Evolutionary conservation across 2,113 vertebrate species (phyloP).

Genomic region (Ivindomyrus marchei): DNA sequence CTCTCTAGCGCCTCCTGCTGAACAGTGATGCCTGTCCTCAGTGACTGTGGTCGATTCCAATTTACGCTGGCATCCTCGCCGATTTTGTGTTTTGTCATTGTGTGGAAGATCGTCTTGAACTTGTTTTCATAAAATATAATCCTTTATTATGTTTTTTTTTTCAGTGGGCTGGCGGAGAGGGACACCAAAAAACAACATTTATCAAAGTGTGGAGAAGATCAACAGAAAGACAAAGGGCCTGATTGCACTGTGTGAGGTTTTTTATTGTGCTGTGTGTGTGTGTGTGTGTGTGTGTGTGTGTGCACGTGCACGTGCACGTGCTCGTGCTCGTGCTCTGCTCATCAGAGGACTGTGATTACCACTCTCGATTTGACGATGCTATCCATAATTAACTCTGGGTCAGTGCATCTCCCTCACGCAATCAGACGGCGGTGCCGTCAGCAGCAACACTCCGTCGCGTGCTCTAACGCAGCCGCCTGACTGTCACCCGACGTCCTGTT

Average conservation of each 20-base stretch:
- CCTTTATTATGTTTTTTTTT: neutral
- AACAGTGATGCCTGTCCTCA: neutral
- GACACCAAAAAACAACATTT: neutral
- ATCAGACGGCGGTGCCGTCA: neutral
- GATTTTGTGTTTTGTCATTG: neutral
- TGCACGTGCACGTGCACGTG: neutral
- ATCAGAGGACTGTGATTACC: neutral
- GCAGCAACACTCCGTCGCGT: neutral
- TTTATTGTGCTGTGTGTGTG: neutral
- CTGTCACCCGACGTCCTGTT: neutral
- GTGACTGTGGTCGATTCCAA: neutral
- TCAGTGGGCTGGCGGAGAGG: neutral
- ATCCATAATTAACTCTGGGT: conserved; percentile 7
- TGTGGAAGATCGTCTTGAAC: neutral
- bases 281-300: neutral
- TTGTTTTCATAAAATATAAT: neutral
- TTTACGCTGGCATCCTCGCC: neutral
- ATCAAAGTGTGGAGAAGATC: neutral
- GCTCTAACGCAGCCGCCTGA: neutral
- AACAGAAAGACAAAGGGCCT: neutral
- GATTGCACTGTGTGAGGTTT: neutral
- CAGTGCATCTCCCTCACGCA: neutral
- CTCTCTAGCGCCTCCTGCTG: too few species aligned
- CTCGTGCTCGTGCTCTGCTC: neutral
- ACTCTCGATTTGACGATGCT: neutral